Evolutionary conservation across 2,888 invertebrate species (phyloP).

Genomic region (Miltochrista miniata): DNA sequence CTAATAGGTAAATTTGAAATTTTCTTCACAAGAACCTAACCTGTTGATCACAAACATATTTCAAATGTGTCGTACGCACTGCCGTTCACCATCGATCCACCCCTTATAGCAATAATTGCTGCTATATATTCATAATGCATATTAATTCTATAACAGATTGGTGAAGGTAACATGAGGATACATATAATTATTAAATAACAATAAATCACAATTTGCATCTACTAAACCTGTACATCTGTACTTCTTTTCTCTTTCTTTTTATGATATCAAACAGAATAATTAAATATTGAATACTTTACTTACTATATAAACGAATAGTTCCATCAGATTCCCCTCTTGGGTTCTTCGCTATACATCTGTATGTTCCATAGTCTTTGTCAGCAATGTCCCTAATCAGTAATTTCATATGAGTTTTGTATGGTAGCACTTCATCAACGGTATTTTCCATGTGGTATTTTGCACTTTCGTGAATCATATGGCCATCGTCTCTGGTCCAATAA

Average conservation of each 20-base stretch:
- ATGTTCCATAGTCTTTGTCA: slow-evolving; percentile 92
- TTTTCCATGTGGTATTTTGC: slow-evolving; percentile 91
- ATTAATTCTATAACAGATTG: too few species aligned
- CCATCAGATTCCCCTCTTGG: slow-evolving; percentile 96
- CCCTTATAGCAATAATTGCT: too few species aligned
- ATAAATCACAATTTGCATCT: too few species aligned
- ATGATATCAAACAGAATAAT: background rate
- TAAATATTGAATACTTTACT: slow-evolving; percentile 58
- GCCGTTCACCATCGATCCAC: too few species aligned
- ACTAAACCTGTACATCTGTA: background rate
- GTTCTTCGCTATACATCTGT: slow-evolving; percentile 95
- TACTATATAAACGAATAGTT: slow-evolving; percentile 94
- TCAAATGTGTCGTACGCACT: too few species aligned
- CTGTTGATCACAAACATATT: too few species aligned
- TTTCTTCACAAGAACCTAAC: too few species aligned
- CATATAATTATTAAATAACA: too few species aligned
- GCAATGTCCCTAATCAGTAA: slow-evolving; percentile 91
- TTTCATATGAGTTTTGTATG: slow-evolving; percentile 95
- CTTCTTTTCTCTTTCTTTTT: background rate
- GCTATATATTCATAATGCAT: too few species aligned
- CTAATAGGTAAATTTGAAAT: too few species aligned
- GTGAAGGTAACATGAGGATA: too few species aligned
- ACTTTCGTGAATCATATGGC: slow-evolving; percentile 94
- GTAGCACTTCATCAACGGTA: slow-evolving; percentile 80
- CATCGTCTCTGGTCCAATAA: slow-evolving; percentile 95